phyloP scores from a whole-genome alignment of 2,113 vertebrate species.

The Nothoprocta perdicaria region DNA sequence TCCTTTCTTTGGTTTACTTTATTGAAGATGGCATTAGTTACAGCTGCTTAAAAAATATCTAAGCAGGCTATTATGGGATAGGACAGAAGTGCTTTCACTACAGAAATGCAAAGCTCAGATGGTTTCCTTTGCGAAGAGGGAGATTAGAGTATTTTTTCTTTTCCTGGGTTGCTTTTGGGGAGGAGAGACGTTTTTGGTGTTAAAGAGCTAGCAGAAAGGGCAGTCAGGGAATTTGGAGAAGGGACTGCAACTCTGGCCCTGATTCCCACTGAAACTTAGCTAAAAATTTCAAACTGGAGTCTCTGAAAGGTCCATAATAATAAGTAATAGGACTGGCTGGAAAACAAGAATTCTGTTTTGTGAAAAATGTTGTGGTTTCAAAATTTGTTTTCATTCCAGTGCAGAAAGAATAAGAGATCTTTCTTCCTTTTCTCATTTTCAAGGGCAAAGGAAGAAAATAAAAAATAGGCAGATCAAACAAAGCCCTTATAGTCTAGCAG shows the following conservation, averaged over 20 bases:
- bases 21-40: not conserved
- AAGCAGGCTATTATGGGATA: slow-evolving; percentile 51
- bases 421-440: not conserved
- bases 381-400: slow-evolving; percentile 66
- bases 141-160: slow-evolving; percentile 37
- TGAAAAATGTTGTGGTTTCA: slow-evolving; percentile 61
- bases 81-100: not conserved
- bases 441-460: not conserved
- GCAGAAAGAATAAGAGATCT: slow-evolving; percentile 46
- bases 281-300: slow-evolving; percentile 48
- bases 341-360: slow-evolving; percentile 66
- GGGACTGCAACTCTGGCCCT: slow-evolving; percentile 40
- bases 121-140: slow-evolving; percentile 22
- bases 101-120: slow-evolving; percentile 37
- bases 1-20: slow-evolving; percentile 25
- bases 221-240: slow-evolving; percentile 23
- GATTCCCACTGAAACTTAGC: slow-evolving; percentile 20
- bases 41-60: slow-evolving; percentile 63
- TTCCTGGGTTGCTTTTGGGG: slow-evolving; percentile 7
- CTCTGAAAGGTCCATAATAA: slow-evolving; percentile 62
- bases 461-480: not conserved
- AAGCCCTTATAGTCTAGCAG: not conserved
- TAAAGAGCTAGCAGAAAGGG: slow-evolving; percentile 12
- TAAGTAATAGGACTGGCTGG: slow-evolving; percentile 58
- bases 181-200: slow-evolving; percentile 5